phyloP scores from a whole-genome alignment of 2,797 vertebrate species.

The Poecile montanus region DNA sequence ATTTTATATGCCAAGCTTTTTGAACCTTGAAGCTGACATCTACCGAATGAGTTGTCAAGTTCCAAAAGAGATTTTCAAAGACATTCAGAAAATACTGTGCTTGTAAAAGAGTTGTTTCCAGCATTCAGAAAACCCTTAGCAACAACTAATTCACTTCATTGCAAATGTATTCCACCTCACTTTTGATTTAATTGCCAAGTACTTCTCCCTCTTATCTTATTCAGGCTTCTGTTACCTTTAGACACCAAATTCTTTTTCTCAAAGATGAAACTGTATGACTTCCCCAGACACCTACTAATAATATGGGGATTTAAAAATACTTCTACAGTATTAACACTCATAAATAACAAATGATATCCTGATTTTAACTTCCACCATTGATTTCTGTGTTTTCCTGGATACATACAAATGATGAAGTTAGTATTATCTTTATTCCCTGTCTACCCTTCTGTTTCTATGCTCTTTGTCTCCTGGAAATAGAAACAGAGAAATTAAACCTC shows the following conservation, averaged over 20 bases:
- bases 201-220: not conserved
- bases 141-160: not conserved
- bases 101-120: not conserved
- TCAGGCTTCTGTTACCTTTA: not conserved
- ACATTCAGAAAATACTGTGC: not conserved
- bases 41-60: slow-evolving; percentile 17
- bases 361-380: not conserved
- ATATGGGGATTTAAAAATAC: not conserved
- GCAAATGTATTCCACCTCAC: not conserved
- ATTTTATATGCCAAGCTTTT: slow-evolving; percentile 36
- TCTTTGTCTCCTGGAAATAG: not conserved
- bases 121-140: not conserved
- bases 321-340: not conserved
- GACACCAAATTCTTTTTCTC: not conserved
- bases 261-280: not conserved
- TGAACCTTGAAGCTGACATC: slow-evolving; percentile 14
- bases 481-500: not conserved
- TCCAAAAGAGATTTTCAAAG: slow-evolving; percentile 11
- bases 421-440: not conserved
- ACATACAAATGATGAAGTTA: not conserved
- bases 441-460: not conserved
- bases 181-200: not conserved
- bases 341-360: not conserved
- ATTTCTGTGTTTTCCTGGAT: not conserved
- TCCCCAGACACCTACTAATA: not conserved